phyloP scores from a whole-genome alignment of 1,140 invertebrate genomes.

The Sinonovacula constricta region DNA sequence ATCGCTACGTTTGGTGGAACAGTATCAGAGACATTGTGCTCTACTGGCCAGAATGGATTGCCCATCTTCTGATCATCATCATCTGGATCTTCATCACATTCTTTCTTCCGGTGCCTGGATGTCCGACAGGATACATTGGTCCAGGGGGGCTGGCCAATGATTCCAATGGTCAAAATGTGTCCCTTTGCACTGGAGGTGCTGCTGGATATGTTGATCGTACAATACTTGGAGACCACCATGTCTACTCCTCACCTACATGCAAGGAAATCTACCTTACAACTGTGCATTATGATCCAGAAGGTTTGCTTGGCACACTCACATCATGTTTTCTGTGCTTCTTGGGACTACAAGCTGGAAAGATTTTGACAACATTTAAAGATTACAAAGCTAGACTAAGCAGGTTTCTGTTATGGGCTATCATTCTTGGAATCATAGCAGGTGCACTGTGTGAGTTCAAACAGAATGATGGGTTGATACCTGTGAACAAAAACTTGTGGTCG shows the following conservation, averaged over 20 bases:
- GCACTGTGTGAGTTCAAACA: slow-evolving; percentile 86
- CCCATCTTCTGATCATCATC: slow-evolving; percentile 83
- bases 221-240: slow-evolving; percentile 86
- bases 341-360: slow-evolving; percentile 83
- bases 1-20: slow-evolving; percentile 79
- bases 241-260: slow-evolving; percentile 86
- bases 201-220: slow-evolving; percentile 87
- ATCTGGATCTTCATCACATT: slow-evolving; percentile 86
- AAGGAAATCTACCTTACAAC: slow-evolving; percentile 84
- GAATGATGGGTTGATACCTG: slow-evolving; percentile 87
- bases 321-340: slow-evolving; percentile 84
- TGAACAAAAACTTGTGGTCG: slow-evolving; percentile 94
- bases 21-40: slow-evolving; percentile 84
- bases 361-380: slow-evolving; percentile 82
- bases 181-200: slow-evolving; percentile 90
- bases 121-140: slow-evolving; percentile 85
- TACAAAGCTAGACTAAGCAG: slow-evolving; percentile 83
- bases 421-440: slow-evolving; percentile 80
- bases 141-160: slow-evolving; percentile 87
- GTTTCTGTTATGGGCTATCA: slow-evolving; percentile 81
- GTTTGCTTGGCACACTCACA: slow-evolving; percentile 82
- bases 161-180: slow-evolving; percentile 80
- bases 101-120: slow-evolving; percentile 83
- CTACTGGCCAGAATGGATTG: slow-evolving; percentile 85
- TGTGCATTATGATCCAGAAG: slow-evolving; percentile 91